These are phyloP conservation scores for Nipponia nippon DNA, from an alignment of 2,113 vertebrate species.

Conservation along the genomic window DNA sequence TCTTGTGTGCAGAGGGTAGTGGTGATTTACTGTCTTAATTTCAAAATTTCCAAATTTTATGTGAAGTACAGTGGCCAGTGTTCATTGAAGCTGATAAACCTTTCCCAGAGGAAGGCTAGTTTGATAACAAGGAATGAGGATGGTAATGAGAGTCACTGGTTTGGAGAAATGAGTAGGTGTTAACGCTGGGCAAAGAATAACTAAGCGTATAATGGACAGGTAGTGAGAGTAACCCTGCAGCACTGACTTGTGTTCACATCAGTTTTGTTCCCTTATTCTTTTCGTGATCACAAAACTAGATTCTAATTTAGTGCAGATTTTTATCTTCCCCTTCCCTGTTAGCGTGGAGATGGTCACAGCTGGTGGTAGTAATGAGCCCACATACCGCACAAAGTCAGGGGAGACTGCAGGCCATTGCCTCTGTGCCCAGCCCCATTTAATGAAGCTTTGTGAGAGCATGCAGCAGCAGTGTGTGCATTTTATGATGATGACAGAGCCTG, in stretches of 20 bases:
- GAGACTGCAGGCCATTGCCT: not conserved
- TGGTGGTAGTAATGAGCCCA: not conserved
- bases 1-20: not conserved
- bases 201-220: fast-evolving
- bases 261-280: not conserved
- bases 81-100: not conserved
- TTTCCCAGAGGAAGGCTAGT: not conserved
- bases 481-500: not conserved
- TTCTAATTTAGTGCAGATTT: not conserved
- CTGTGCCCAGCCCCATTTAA: not conserved
- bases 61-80: not conserved
- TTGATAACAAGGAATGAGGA: not conserved
- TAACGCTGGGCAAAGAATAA: not conserved
- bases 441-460: not conserved
- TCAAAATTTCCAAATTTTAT: not conserved
- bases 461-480: not conserved
- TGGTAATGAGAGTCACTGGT: fast-evolving
- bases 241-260: not conserved
- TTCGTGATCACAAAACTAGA: not conserved
- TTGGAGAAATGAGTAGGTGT: not conserved
- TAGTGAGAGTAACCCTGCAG: not conserved
- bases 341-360: not conserved
- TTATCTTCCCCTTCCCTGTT: not conserved
- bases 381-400: fast-evolving
- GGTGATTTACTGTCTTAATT: not conserved